Conservation (phyloP, 2,797 vertebrate species). For the Enteromius mattozi region DNA sequence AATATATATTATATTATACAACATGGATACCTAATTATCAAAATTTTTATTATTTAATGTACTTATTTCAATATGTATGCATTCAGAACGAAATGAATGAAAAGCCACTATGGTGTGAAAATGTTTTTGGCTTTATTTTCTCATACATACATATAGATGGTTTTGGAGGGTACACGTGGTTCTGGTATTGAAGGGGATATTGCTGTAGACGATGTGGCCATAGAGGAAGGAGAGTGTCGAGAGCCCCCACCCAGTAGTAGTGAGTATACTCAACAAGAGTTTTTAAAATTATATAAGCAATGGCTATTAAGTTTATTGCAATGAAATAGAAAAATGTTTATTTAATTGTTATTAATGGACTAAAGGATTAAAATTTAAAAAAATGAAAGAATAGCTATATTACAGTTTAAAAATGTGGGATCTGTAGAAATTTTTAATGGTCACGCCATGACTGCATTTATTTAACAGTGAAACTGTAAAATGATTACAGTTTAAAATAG, state of each 20-base stretch:
- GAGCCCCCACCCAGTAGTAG: slow-evolving; percentile 88
- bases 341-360: background rate
- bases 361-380: background rate
- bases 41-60: background rate
- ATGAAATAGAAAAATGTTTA: background rate
- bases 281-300: background rate
- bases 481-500: background rate
- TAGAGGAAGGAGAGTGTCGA: slow-evolving; percentile 93
- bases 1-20: background rate
- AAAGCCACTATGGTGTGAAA: background rate
- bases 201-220: slow-evolving; percentile 91
- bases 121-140: background rate
- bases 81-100: background rate
- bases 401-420: background rate
- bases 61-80: background rate
- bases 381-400: background rate
- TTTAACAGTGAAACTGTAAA: background rate
- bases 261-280: slow-evolving; percentile 71
- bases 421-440: background rate
- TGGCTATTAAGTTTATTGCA: background rate
- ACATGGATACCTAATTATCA: background rate
- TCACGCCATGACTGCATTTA: background rate
- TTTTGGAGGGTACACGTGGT: slow-evolving; percentile 93
- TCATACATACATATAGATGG: slow-evolving; percentile 75
- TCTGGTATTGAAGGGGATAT: slow-evolving; percentile 94